These are phyloP conservation scores for Ceyx margarethae DNA, from an alignment of 2,113 vertebrate genomes.

Conservation along the genomic window DNA sequence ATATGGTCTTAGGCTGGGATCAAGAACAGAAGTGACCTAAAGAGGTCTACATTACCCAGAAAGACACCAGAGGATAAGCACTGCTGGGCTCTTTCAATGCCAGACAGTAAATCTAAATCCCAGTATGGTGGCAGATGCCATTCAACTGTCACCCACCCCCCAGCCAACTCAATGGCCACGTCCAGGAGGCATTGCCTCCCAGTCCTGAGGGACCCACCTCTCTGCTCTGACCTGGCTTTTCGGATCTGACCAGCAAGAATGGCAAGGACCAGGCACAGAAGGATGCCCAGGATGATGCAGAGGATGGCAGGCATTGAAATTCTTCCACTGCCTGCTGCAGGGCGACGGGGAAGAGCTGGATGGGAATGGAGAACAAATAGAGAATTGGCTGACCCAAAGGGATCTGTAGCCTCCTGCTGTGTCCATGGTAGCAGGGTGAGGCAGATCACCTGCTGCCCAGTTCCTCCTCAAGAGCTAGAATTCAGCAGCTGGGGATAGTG, in stretches of 20 bases:
- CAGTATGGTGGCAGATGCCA: neutral
- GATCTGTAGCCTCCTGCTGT: neutral
- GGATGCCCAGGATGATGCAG: constrained; percentile 34
- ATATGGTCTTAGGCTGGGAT: neutral
- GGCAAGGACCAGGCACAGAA: constrained; percentile 47
- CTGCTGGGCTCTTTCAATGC: neutral
- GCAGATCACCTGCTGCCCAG: neutral
- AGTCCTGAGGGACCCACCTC: neutral
- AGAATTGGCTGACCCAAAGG: neutral
- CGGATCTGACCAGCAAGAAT: constrained; percentile 17
- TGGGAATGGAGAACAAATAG: neutral
- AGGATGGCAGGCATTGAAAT: constrained; percentile 2
- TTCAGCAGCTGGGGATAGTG: neutral
- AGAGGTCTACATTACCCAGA: neutral
- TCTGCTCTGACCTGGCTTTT: neutral
- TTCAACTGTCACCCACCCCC: neutral
- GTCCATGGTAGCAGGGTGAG: neutral
- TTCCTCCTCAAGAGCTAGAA: neutral
- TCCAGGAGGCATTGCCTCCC: neutral
- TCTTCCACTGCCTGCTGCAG: neutral
- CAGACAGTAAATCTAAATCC: neutral
- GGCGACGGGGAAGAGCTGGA: neutral
- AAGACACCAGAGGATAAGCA: neutral
- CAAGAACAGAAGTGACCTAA: neutral
- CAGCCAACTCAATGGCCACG: neutral